These are phyloP conservation scores for Corynorhinus townsendii DNA, from an alignment of 2,113 vertebrate species.

Conservation along the genomic window DNA sequence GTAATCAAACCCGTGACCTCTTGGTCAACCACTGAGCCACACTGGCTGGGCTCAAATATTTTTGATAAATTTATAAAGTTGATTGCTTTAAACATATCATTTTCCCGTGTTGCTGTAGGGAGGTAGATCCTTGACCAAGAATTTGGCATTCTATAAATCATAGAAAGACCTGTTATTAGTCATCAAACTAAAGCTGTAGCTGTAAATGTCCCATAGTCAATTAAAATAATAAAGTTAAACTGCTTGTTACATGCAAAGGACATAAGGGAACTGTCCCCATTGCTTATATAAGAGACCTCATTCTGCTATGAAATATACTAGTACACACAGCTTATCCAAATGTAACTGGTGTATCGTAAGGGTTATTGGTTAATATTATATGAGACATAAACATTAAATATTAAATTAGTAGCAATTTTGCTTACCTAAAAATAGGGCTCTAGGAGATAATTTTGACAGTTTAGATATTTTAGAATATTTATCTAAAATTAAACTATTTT, in stretches of 20 bases:
- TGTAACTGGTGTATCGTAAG: background rate
- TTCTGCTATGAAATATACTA: background rate
- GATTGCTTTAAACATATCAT: background rate
- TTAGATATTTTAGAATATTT: constrained; percentile 39
- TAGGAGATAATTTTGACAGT: background rate
- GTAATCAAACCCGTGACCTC: background rate
- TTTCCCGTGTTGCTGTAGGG: background rate
- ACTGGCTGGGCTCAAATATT: background rate
- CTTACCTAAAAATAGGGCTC: background rate
- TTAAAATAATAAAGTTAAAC: constrained; percentile 49
- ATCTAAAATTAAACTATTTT: background rate
- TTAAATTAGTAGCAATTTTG: constrained; percentile 30
- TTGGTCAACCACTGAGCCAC: background rate
- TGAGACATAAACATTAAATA: constrained; percentile 17
- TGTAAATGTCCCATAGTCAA: background rate
- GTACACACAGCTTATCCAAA: background rate
- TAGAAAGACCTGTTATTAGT: background rate
- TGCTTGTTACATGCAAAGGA: background rate
- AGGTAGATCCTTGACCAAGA: background rate
- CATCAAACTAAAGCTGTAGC: constrained; percentile 3
- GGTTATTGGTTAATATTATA: constrained; percentile 5
- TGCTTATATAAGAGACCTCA: background rate
- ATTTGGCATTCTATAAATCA: background rate
- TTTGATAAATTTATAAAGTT: background rate
- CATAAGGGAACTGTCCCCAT: background rate